These are phyloP conservation scores for Mus minutoides DNA, from an alignment of 2,797 vertebrate species.

Conservation along the genomic window DNA sequence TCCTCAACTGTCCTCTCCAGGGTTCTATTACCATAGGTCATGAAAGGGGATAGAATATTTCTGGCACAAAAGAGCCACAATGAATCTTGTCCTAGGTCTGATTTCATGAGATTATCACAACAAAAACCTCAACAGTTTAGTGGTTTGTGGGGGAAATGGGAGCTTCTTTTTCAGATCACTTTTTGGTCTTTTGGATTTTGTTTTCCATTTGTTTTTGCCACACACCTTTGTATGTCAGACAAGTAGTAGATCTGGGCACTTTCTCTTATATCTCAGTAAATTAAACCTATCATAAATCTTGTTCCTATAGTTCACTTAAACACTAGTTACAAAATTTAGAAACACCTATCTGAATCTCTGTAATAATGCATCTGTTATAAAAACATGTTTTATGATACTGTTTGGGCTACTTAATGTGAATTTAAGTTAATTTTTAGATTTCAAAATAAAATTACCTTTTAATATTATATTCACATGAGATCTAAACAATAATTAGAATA, in stretches of 20 bases:
- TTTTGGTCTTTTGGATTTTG: background rate
- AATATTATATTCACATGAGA: background rate
- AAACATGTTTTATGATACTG: background rate
- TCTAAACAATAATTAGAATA: conserved; percentile 23
- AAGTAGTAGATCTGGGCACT: background rate
- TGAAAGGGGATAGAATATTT: background rate
- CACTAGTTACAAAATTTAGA: background rate
- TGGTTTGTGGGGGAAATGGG: background rate
- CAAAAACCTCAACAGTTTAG: background rate
- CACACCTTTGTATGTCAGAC: background rate
- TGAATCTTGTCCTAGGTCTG: background rate
- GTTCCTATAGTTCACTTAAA: background rate
- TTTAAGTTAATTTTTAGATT: conserved; percentile 44
- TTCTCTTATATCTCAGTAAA: background rate
- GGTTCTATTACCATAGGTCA: background rate
- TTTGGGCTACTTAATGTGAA: conserved; percentile 3
- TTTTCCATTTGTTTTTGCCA: background rate
- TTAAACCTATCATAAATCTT: background rate
- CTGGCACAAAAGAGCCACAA: conserved; percentile 55
- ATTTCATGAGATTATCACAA: background rate
- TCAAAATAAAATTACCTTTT: background rate
- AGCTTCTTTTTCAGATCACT: background rate
- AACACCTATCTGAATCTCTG: background rate
- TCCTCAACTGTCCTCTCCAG: background rate
- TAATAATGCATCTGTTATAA: conserved; percentile 8